Conservation (phyloP, 1,140 invertebrate genomes). For the Venturia canescens region DNA sequence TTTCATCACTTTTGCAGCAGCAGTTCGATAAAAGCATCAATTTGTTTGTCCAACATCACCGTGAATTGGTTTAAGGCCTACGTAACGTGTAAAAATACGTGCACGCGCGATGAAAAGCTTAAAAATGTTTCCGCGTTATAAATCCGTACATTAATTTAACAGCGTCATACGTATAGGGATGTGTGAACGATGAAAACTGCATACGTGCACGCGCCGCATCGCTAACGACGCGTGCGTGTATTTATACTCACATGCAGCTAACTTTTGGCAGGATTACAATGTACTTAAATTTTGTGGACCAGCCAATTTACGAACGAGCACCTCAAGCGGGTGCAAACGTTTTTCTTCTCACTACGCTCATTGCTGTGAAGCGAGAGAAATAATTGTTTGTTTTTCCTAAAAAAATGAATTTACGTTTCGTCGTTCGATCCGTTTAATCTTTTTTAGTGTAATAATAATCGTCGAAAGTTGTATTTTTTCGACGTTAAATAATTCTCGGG, state of each 20-base stretch:
- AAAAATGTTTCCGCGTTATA: slow-evolving; percentile 11
- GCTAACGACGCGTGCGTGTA: slow-evolving; percentile 42
- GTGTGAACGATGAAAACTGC: slow-evolving; percentile 13
- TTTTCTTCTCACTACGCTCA: slow-evolving; percentile 32
- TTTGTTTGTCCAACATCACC: no score
- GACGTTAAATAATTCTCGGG: no score
- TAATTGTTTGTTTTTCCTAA: no score
- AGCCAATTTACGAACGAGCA: slow-evolving; percentile 42
- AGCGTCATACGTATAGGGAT: neutral
- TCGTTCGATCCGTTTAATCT: no score
- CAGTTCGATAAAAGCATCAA: no score
- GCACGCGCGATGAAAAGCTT: slow-evolving; percentile 19
- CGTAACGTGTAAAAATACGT: neutral
- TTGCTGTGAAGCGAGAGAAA: neutral
- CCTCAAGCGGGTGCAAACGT: slow-evolving; percentile 38
- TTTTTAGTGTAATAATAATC: no score
- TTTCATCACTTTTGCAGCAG: no score
- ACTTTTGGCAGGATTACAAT: slow-evolving; percentile 45
- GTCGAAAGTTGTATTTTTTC: no score
- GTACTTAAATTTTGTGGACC: slow-evolving; percentile 43
- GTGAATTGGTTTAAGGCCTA: neutral
- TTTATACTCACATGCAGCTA: slow-evolving; percentile 55
- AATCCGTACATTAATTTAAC: neutral
- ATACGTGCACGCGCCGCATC: slow-evolving; percentile 38
- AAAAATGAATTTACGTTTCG: no score